phyloP scores from a whole-genome alignment of 2,797 vertebrate genomes.

The Oryzias sinensis region DNA sequence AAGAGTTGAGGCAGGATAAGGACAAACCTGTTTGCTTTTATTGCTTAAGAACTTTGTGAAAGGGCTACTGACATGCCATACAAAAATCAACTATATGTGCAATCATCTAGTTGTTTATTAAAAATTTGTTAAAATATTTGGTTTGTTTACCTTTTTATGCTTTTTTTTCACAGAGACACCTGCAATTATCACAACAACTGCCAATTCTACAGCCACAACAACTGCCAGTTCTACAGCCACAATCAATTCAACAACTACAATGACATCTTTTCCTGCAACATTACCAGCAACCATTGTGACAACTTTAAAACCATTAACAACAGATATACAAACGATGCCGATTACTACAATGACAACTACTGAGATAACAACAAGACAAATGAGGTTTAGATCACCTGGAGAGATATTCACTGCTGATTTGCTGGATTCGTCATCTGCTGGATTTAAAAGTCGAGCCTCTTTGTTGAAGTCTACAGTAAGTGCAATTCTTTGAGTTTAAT shows the following conservation, averaged over 20 bases:
- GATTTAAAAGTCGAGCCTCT: constrained; percentile 21
- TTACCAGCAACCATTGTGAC: too few relatives aligned
- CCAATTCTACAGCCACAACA: neutral
- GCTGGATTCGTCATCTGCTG: constrained; percentile 20
- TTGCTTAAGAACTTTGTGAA: too few relatives aligned
- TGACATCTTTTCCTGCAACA: neutral
- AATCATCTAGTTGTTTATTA: too few relatives aligned
- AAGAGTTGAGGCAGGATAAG: too few relatives aligned
- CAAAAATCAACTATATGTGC: too few relatives aligned
- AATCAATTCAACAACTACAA: too few relatives aligned
- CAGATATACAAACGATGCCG: too few relatives aligned
- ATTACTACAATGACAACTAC: too few relatives aligned
- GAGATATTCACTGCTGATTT: constrained; percentile 43
- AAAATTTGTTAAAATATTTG: too few relatives aligned
- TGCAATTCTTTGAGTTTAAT: neutral
- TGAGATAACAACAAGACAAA: neutral
- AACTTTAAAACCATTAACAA: too few relatives aligned
- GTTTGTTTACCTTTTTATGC: neutral
- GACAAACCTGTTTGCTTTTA: too few relatives aligned
- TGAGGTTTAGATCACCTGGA: constrained; percentile 31
- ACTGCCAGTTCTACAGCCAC: neutral
- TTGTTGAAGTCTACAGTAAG: constrained; percentile 23
- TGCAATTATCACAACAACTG: neutral
- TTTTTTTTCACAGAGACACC: neutral
- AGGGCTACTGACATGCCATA: too few relatives aligned